Conservation (phyloP, 2,888 invertebrate genomes). For the Gisinianus flammeolus region DNA sequence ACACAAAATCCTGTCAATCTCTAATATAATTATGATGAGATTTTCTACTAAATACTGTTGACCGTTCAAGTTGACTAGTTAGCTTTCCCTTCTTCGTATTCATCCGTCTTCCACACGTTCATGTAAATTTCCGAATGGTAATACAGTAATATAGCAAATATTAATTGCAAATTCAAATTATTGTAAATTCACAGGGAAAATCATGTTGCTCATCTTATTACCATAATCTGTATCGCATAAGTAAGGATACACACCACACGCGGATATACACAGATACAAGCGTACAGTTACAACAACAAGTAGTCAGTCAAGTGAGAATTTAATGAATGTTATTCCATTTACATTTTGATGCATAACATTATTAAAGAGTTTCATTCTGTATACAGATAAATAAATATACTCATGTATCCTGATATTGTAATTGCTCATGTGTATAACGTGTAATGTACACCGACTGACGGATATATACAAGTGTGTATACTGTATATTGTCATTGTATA, state of each 20-base stretch:
- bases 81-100: background rate
- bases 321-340: background rate
- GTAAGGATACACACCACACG: background rate
- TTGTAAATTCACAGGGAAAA: background rate
- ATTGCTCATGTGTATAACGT: too few relatives aligned
- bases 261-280: background rate
- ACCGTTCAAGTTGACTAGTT: background rate
- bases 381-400: background rate
- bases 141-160: background rate
- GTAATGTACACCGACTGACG: too few relatives aligned
- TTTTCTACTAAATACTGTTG: background rate
- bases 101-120: background rate
- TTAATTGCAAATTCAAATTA: background rate
- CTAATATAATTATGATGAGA: background rate
- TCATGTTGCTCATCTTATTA: background rate
- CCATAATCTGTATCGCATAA: background rate
- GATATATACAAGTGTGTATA: too few relatives aligned
- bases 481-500: too few relatives aligned
- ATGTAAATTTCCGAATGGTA: too few relatives aligned
- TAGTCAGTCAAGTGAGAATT: background rate
- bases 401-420: background rate
- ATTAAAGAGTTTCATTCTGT: constrained; percentile 1
- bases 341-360: background rate
- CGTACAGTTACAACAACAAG: background rate
- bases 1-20: constrained; percentile 38